Conservation (phyloP, 2,113 vertebrate genomes). For the Ondatra zibethicus region DNA sequence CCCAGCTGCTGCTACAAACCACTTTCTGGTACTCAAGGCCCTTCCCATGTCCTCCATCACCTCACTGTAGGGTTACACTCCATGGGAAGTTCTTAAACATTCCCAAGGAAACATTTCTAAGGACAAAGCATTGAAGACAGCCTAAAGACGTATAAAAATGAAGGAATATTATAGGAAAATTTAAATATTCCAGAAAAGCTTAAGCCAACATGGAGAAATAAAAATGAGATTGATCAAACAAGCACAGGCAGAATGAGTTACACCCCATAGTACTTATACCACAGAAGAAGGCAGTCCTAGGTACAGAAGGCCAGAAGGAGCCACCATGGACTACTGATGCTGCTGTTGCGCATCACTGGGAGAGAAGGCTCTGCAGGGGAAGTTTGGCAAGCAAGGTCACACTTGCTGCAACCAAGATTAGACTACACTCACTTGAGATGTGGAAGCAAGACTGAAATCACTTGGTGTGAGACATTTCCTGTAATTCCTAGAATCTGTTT, state of each 20-base stretch:
- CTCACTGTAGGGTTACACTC: background rate
- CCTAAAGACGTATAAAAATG: background rate
- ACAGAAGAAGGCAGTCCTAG: background rate
- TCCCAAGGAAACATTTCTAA: background rate
- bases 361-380: background rate
- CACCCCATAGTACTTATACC: accelerated
- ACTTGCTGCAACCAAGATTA: accelerated
- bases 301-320: too few species aligned
- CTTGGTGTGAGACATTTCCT: background rate
- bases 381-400: background rate
- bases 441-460: background rate
- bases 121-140: background rate
- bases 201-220: background rate
- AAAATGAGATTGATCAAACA: background rate
- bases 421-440: background rate
- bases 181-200: background rate
- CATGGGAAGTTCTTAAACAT: background rate
- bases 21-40: background rate
- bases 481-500: background rate
- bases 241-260: background rate
- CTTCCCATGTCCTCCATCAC: background rate
- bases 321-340: background rate
- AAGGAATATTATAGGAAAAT: background rate
- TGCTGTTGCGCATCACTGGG: background rate
- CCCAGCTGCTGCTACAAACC: background rate